Evolutionary conservation across 2,113 vertebrate species (phyloP).

Genomic region (Ahaetulla prasina): DNA sequence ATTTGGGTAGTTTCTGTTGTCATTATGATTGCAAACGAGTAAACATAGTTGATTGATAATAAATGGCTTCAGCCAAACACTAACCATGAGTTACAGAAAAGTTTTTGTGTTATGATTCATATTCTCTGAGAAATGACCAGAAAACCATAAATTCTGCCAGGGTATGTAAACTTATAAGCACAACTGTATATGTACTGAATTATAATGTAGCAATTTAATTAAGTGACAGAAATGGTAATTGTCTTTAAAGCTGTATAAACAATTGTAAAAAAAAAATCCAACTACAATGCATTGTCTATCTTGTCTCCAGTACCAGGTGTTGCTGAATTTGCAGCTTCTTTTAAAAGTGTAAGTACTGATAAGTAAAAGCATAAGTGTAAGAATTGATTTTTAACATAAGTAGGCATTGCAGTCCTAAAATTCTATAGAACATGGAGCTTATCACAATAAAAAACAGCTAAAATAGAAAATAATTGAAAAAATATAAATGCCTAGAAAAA

Average conservation of each 20-base stretch:
- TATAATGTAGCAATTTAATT: neutral
- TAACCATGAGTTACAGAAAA: too few relatives aligned
- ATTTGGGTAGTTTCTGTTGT: too few relatives aligned
- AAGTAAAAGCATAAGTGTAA: slow-evolving; percentile 86
- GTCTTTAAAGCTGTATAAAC: neutral
- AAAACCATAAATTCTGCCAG: too few relatives aligned
- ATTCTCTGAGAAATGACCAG: too few relatives aligned
- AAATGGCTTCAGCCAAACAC: too few relatives aligned
- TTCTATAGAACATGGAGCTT: neutral
- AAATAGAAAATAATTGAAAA: neutral
- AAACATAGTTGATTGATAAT: too few relatives aligned
- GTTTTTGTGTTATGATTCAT: too few relatives aligned
- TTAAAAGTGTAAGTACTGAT: slow-evolving; percentile 89
- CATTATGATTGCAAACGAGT: too few relatives aligned
- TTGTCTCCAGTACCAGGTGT: slow-evolving; percentile 88
- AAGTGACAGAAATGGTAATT: neutral
- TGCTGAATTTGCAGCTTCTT: slow-evolving; percentile 95
- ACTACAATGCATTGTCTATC: slow-evolving; percentile 17
- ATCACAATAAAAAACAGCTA: neutral
- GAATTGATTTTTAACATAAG: neutral
- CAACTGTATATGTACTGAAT: neutral
- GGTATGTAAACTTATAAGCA: too few relatives aligned
- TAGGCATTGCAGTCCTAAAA: neutral
- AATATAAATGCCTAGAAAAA: neutral
- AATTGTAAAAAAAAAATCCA: neutral